A percentile compares a stretch with the other conserved stretches of the same genome.
Conservation (phyloP, 2,888 invertebrate species). For the Hypomecis punctinalis region DNA sequence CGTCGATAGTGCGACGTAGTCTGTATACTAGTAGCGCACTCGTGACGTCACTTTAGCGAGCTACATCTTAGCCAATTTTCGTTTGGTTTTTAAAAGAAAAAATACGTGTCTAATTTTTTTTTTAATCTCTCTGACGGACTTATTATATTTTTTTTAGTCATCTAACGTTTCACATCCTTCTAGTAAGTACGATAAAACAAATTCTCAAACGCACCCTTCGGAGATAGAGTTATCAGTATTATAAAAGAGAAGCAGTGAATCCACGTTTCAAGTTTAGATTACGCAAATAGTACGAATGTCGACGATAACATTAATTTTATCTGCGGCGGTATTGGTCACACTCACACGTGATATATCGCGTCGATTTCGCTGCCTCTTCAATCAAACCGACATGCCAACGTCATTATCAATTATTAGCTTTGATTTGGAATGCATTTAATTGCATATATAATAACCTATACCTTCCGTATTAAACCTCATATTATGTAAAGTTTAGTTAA, state of each 20-base stretch:
- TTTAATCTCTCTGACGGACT: too few species aligned
- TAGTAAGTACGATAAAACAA: too few species aligned
- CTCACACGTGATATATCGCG: conserved; percentile 4
- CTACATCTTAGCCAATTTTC: too few species aligned
- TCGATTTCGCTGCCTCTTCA: conserved; percentile 14
- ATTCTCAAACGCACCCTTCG: too few species aligned
- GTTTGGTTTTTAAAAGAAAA: too few species aligned
- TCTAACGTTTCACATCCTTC: too few species aligned
- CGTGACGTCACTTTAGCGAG: too few species aligned
- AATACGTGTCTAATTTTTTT: too few species aligned
- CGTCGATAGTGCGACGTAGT: too few species aligned
- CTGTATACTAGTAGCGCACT: too few species aligned
- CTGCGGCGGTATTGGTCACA: conserved; percentile 14
- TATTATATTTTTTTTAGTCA: too few species aligned
- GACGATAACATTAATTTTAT: conserved; percentile 20
- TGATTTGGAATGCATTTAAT: conserved; percentile 18
- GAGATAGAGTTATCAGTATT: conserved; percentile 6
- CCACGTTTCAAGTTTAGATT: conserved; percentile 28
- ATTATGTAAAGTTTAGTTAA: neutral
- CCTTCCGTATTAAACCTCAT: neutral
- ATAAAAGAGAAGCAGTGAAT: conserved; percentile 11
- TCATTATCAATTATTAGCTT: conserved; percentile 16
- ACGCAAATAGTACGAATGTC: conserved; percentile 20
- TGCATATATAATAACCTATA: too few species aligned
- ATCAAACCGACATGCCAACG: conserved; percentile 13